phyloP scores from a whole-genome alignment of 2,113 vertebrate genomes.

The Equus quagga region DNA sequence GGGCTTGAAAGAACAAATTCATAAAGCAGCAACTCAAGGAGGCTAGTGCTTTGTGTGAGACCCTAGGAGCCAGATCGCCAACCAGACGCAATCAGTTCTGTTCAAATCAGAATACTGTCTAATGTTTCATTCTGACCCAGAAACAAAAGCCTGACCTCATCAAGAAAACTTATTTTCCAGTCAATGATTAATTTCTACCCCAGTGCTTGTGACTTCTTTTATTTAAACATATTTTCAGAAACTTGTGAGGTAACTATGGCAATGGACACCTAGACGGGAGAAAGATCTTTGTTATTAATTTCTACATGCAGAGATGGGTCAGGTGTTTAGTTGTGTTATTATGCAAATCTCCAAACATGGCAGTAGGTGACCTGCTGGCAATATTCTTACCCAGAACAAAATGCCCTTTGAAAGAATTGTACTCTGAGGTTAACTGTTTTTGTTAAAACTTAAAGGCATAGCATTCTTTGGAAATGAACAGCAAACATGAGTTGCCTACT shows the following conservation, averaged over 20 bases:
- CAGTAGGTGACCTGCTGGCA: conserved; percentile 69
- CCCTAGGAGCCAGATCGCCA: conserved; percentile 6
- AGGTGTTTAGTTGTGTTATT: conserved; percentile 72
- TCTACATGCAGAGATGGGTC: conserved; percentile 70
- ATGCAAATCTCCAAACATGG: conserved; percentile 68
- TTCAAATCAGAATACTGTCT: conserved; percentile 61
- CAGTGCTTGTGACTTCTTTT: conserved; percentile 61
- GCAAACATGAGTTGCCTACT: background rate
- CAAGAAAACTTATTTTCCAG: conserved; percentile 76
- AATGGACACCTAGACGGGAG: conserved; percentile 68
- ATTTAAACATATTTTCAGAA: conserved; percentile 74
- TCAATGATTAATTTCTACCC: conserved; percentile 78
- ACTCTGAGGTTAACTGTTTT: conserved; percentile 63
- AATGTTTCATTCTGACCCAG: conserved; percentile 70
- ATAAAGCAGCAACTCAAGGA: background rate
- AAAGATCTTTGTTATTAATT: conserved; percentile 73
- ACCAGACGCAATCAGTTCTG: conserved; percentile 58
- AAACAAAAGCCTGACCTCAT: conserved; percentile 78
- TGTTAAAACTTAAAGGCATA: conserved; percentile 72
- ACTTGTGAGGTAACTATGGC: conserved; percentile 67
- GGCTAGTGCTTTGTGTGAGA: conserved; percentile 37
- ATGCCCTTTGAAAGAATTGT: background rate
- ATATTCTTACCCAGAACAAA: conserved; percentile 69
- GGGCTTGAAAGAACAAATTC: background rate
- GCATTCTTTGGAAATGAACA: conserved; percentile 48